Conservation (phyloP, 2,113 vertebrate species). For the Cottus gobio region DNA sequence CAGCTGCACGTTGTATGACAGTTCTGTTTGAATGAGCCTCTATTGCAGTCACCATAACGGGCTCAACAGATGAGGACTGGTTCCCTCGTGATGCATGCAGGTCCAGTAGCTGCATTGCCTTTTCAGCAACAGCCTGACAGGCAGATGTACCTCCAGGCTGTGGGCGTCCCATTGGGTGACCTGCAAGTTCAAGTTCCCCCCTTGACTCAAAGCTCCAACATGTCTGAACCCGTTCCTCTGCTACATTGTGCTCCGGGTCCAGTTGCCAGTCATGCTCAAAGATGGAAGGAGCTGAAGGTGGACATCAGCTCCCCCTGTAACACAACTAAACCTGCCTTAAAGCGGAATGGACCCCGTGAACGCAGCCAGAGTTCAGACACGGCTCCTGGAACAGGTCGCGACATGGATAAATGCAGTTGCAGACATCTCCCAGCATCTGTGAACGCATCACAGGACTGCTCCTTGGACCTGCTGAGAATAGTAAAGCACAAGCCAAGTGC, state of each 20-base stretch:
- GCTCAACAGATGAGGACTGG: slow-evolving; percentile 21
- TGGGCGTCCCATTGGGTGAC: slow-evolving; percentile 33
- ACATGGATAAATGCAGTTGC: neutral
- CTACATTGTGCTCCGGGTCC: neutral
- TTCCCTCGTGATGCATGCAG: slow-evolving; percentile 38
- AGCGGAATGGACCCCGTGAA: slow-evolving; percentile 36
- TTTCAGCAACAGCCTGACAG: slow-evolving; percentile 35
- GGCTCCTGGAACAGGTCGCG: slow-evolving; percentile 12
- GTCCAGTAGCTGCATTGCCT: slow-evolving; percentile 29
- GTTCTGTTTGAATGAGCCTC: neutral
- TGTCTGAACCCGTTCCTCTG: slow-evolving; percentile 61
- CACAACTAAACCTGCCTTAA: neutral
- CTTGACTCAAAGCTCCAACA: slow-evolving; percentile 23
- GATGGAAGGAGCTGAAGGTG: slow-evolving; percentile 14
- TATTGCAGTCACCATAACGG: neutral
- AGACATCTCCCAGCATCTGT: neutral
- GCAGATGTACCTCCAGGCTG: slow-evolving; percentile 29
- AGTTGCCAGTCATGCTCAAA: slow-evolving; percentile 3
- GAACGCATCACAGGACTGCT: slow-evolving; percentile 30
- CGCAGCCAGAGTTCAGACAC: slow-evolving; percentile 17
- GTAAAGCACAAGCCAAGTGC: slow-evolving; percentile 81
- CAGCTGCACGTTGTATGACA: neutral
- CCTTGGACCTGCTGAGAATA: slow-evolving; percentile 70
- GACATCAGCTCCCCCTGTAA: slow-evolving; percentile 28
- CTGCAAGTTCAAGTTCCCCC: slow-evolving; percentile 39